Base-by-base conservation (phyloP, 1,140 invertebrate genomes). In the Rhyzopertha dominica region DNA sequence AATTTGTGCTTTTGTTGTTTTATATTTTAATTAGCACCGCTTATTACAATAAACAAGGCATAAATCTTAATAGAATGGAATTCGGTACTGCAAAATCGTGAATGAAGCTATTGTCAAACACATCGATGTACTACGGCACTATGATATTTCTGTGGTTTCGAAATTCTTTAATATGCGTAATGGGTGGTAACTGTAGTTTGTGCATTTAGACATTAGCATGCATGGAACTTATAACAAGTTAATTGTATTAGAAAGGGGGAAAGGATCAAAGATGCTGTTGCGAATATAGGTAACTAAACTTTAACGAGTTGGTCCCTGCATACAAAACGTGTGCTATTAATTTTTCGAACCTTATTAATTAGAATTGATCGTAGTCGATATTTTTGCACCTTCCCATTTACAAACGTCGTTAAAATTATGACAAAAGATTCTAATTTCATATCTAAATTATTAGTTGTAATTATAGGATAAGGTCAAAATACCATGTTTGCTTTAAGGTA, bases 271-370 rank as follows among this genome's bases (percentile, higher is more conserved):
- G 34, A 46, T 46, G 34, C 12, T n/a, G n/a, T n/a, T n/a, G n/a
- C n/a, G n/a, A n/a, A n/a, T n/a, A n/a, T n/a, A 38, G 13, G 32
- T 24, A 37, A 23, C 43, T 20, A 29, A 46, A 46, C 43, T 39
- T 46, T 38, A 35, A 47, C 47, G 49, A 50, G 53, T 56, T 56
- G 54, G 54, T 56, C 54, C 54, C 54, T 51, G 54, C 54, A 51
- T 46, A 22, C 54, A 38, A 50, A 46, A 47, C 48, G 47, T 38
- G 30, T 37, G 40, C 26, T 23, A 30, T 28, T 31, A 43, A 43
- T 23, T 4, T 43, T 16, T 13, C 20, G 10, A 43, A 34, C 17
- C 14, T 34, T 34, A n/a, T 42, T 42, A n/a, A 26, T 34, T 20
- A 34, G 31, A 31, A 26, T n/a, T 39, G 10, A 26, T 26, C 37